Percentiles rank a stretch among this genome's conserved stretches.
Conservation (phyloP, 1,140 invertebrate genomes). For the Stegodyphus mimosarum region DNA sequence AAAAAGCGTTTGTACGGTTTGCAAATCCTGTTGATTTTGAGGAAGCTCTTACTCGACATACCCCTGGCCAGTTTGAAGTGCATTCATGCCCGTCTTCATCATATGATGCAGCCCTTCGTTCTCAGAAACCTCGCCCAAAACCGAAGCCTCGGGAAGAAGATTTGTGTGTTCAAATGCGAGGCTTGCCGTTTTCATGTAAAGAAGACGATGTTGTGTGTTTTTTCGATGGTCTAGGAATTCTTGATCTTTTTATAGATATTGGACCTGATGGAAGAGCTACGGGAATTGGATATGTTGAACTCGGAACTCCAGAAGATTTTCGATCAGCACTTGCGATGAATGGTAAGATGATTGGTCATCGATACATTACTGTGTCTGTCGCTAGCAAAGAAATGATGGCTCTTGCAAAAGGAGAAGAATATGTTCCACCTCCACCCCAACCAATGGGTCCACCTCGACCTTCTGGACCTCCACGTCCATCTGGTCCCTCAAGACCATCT, state of each 20-base stretch:
- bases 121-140: constrained; percentile 5
- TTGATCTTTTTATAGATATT: constrained; percentile 76
- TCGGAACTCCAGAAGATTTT: constrained; percentile 76
- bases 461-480: not conserved
- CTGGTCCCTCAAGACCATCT: not conserved
- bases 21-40: constrained; percentile 74
- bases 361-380: constrained; percentile 65
- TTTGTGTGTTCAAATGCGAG: constrained; percentile 73
- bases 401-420: not conserved
- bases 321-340: constrained; percentile 65
- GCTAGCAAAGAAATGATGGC: constrained; percentile 60
- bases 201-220: constrained; percentile 82
- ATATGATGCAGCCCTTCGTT: constrained; percentile 24
- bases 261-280: constrained; percentile 72
- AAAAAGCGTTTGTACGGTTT: constrained; percentile 84
- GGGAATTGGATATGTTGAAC: constrained; percentile 79
- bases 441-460: not conserved
- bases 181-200: constrained; percentile 79
- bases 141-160: constrained; percentile 51
- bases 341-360: constrained; percentile 64
- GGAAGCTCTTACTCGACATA: constrained; percentile 76
- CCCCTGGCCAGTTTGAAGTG: constrained; percentile 65
- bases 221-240: constrained; percentile 78
- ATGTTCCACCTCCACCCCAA: not conserved
- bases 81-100: constrained; percentile 15